A percentile compares a stretch with the other conserved stretches of the same genome.
Conservation (phyloP, 2,797 vertebrate species). For the Pelochelys cantorii region DNA sequence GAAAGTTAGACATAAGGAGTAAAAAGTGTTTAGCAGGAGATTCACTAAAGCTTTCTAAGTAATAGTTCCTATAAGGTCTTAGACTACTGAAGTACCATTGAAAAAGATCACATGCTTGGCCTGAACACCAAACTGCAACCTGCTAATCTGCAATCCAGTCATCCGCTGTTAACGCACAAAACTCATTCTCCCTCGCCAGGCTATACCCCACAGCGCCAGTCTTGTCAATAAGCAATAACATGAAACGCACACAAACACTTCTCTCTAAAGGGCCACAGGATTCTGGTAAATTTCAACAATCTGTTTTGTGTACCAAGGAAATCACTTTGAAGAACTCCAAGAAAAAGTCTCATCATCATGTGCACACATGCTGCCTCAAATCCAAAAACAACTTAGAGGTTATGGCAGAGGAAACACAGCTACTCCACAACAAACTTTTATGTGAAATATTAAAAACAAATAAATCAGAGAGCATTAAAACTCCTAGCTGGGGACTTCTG, state of each 20-base stretch:
- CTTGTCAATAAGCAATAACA: neutral
- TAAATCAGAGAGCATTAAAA: slow-evolving; percentile 6
- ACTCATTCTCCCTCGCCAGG: neutral
- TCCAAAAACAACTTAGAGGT: neutral
- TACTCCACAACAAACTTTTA: neutral
- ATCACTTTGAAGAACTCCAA: neutral
- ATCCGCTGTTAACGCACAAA: neutral
- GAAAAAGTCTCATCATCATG: neutral
- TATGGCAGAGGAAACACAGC: neutral
- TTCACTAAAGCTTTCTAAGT: slow-evolving; percentile 34
- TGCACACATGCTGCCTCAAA: neutral
- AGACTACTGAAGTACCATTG: neutral
- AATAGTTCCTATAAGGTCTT: neutral
- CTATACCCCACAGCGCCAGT: fast-evolving
- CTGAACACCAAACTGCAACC: neutral
- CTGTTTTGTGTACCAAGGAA: neutral
- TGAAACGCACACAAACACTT: neutral
- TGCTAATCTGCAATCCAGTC: neutral
- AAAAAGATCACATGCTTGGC: neutral
- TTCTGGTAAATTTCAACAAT: neutral
- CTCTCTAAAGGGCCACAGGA: fast-evolving
- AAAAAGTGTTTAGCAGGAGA: slow-evolving; percentile 23
- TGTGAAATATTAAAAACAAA: neutral
- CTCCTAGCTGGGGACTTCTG: neutral
- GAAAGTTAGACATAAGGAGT: slow-evolving; percentile 65